A percentile compares a stretch with the other conserved stretches of the same genome.
Evolutionary conservation across 2,888 invertebrate genomes (phyloP).

Genomic region (Tachina grossa): DNA sequence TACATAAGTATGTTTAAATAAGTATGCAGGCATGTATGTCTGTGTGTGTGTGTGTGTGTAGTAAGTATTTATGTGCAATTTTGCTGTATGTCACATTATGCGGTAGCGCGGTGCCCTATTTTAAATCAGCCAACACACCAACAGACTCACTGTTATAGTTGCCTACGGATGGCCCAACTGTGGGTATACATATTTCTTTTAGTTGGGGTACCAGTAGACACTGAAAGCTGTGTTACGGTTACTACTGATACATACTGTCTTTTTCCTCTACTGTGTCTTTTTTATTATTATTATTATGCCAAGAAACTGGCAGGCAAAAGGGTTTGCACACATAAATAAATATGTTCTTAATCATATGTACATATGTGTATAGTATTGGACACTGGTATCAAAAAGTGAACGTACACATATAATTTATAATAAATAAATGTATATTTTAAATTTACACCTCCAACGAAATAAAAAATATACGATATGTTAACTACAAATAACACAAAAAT

Average conservation of each 20-base stretch:
- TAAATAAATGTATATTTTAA: too few species aligned
- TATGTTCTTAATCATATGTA: constrained; percentile 63
- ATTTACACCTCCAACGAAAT: too few species aligned
- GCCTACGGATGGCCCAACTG: constrained; percentile 45
- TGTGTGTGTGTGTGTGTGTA: constrained; percentile 28
- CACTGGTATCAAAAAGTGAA: constrained; percentile 42
- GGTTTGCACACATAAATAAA: constrained; percentile 69
- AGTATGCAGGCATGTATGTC: too few species aligned
- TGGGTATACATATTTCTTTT: constrained; percentile 35
- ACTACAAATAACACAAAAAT: too few species aligned
- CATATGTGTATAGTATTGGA: constrained; percentile 28
- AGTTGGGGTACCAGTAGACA: constrained; percentile 27
- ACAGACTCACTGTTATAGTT: constrained; percentile 22
- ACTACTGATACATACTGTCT: constrained; percentile 55
- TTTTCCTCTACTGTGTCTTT: constrained; percentile 10
- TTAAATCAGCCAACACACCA: constrained; percentile 65
- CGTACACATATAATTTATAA: too few species aligned
- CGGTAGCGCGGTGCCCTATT: constrained; percentile 71
- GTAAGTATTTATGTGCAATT: constrained; percentile 43
- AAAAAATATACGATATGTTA: too few species aligned
- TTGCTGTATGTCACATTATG: constrained; percentile 68
- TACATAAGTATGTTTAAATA: neutral
- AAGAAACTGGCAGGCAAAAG: constrained; percentile 64
- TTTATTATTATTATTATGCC: constrained; percentile 56
- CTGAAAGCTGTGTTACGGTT: constrained; percentile 64